These are phyloP conservation scores for Gymnodraco acuticeps DNA, from an alignment of 2,797 vertebrate genomes.

Conservation along the genomic window DNA sequence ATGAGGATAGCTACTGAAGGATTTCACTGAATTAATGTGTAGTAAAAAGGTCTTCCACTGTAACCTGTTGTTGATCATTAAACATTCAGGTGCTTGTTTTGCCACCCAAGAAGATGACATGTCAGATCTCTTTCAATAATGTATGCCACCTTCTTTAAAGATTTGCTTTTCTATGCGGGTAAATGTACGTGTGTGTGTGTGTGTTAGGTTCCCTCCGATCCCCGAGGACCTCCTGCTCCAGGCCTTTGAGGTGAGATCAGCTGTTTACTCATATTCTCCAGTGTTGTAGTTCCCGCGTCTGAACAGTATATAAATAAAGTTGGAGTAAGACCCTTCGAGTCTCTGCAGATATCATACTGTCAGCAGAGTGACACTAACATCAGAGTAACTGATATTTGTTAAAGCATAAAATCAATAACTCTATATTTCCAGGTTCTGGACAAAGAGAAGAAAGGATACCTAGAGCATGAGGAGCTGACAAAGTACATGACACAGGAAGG, in stretches of 20 bases:
- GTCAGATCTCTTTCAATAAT: constrained; percentile 2
- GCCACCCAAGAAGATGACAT: not conserved
- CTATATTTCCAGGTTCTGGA: constrained; percentile 89
- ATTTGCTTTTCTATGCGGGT: not conserved
- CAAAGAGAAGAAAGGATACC: constrained; percentile 87
- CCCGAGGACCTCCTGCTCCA: constrained; percentile 75
- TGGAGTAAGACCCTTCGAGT: not conserved
- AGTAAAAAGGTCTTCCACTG: not conserved
- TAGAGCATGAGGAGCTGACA: constrained; percentile 88
- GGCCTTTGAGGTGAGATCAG: constrained; percentile 80
- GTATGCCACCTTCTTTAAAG: not conserved
- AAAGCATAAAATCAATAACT: not conserved
- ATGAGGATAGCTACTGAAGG: not conserved
- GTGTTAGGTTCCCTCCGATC: constrained; percentile 81
- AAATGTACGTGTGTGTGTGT: constrained; percentile 4
- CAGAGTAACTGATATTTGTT: constrained; percentile 1
- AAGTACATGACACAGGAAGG: constrained; percentile 93
- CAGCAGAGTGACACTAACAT: not conserved
- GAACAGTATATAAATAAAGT: not conserved
- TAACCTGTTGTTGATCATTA: not conserved
- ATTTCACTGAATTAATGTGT: not conserved
- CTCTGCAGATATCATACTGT: not conserved
- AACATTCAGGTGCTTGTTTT: too few species aligned
- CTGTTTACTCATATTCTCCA: not conserved
- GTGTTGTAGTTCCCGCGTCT: not conserved